Conservation (phyloP, 1,140 invertebrate genomes). For the Apis florea region DNA sequence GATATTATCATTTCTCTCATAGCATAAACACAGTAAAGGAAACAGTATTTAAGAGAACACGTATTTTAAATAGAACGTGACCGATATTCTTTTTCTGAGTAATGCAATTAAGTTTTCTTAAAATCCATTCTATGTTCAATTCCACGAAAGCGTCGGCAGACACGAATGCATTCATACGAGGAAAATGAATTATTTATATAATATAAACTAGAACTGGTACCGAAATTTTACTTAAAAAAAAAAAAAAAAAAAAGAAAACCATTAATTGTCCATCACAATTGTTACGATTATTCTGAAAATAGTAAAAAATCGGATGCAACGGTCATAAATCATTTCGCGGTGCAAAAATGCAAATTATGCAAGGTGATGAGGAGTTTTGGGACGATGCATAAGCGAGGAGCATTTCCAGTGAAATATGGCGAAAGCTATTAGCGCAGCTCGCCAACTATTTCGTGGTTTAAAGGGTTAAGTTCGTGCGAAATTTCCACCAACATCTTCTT, state of each 20-base stretch:
- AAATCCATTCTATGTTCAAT: neutral
- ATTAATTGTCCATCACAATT: neutral
- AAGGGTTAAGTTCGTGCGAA: neutral
- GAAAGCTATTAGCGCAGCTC: slow-evolving; percentile 18
- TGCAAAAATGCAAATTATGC: slow-evolving; percentile 30
- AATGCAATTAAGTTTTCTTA: slow-evolving; percentile 14
- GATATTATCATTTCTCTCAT: neutral
- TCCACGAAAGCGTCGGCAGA: neutral
- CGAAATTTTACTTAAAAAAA: too few relatives aligned
- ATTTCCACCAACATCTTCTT: neutral
- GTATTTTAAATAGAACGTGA: slow-evolving; percentile 27
- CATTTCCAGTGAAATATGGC: slow-evolving; percentile 17
- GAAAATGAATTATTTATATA: neutral
- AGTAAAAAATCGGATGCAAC: neutral
- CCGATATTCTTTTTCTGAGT: slow-evolving; percentile 2
- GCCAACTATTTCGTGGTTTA: neutral
- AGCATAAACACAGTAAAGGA: neutral
- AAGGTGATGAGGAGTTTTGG: slow-evolving; percentile 16
- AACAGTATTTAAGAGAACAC: slow-evolving; percentile 13
- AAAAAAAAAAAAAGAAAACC: too few relatives aligned
- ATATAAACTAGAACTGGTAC: too few relatives aligned
- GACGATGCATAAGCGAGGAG: slow-evolving; percentile 18
- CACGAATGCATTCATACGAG: neutral
- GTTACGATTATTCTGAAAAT: too few relatives aligned
- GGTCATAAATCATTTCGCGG: slow-evolving; percentile 33